These are phyloP conservation scores for Ambastaia sidthimunki DNA, from an alignment of 2,797 vertebrate genomes.

Conservation along the genomic window DNA sequence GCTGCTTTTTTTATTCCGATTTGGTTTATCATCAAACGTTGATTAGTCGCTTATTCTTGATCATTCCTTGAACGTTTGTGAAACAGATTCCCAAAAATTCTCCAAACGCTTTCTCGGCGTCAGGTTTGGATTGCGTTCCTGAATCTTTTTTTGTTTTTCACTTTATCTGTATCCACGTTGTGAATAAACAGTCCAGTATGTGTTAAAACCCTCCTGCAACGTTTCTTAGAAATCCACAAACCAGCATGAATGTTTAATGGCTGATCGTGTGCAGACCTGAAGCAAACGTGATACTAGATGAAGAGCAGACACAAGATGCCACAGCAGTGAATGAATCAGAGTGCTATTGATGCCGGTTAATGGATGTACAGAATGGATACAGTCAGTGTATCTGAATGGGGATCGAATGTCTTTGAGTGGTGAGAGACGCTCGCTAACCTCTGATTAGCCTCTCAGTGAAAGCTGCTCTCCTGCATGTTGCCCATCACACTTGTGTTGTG, in stretches of 20 bases:
- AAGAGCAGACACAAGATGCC: slow-evolving; percentile 19
- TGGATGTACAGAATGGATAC: slow-evolving; percentile 34
- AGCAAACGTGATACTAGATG: slow-evolving; percentile 42
- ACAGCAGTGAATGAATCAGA: slow-evolving; percentile 31
- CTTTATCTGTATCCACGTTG: background rate
- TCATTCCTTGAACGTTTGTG: slow-evolving; percentile 11
- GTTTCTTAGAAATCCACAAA: slow-evolving; percentile 32
- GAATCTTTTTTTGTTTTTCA: background rate
- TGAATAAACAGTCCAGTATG: background rate
- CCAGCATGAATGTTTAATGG: slow-evolving; percentile 36
- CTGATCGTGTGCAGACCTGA: background rate
- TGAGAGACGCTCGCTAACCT: background rate
- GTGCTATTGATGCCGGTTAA: slow-evolving; percentile 9
- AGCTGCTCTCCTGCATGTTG: background rate
- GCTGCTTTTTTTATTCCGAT: no score
- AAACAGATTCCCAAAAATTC: slow-evolving; percentile 3
- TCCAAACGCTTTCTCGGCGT: background rate
- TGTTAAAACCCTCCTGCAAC: slow-evolving; percentile 8
- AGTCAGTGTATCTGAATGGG: slow-evolving; percentile 31
- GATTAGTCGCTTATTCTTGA: background rate
- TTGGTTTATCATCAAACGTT: no score
- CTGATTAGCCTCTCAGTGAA: slow-evolving; percentile 13
- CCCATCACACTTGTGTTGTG: background rate
- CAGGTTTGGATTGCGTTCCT: background rate
- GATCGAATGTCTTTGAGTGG: slow-evolving; percentile 34